phyloP scores from a whole-genome alignment of 2,113 vertebrate genomes.

The Atlantisia rogersi region DNA sequence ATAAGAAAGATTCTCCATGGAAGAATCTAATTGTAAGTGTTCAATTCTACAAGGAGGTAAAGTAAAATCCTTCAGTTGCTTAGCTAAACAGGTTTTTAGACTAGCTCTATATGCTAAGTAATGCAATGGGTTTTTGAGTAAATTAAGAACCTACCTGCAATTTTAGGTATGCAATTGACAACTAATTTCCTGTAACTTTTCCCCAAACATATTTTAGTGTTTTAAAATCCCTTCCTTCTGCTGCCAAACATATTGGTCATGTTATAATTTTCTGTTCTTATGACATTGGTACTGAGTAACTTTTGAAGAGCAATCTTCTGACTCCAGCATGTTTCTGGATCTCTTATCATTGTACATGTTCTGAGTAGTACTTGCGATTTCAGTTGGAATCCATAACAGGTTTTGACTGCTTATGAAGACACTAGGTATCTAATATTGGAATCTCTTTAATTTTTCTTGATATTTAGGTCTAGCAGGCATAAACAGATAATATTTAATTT shows the following conservation, averaged over 20 bases:
- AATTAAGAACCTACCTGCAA: not conserved
- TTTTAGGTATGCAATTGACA: not conserved
- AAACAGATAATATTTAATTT: not conserved
- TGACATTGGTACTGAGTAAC: not conserved
- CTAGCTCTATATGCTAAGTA: not conserved
- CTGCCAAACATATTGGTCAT: not conserved
- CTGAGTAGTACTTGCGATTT: not conserved
- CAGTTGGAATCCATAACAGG: accelerated
- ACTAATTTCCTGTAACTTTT: not conserved
- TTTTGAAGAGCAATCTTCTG: not conserved
- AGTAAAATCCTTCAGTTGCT: not conserved
- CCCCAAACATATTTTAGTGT: not conserved
- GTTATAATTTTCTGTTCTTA: not conserved
- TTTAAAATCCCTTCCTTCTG: not conserved
- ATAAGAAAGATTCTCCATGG: not conserved
- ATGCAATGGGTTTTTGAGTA: not conserved
- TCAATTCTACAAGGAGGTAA: not conserved
- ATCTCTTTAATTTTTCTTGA: not conserved
- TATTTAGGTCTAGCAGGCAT: not conserved
- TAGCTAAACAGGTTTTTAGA: not conserved
- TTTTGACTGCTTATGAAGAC: not conserved
- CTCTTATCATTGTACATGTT: not conserved
- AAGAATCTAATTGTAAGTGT: not conserved
- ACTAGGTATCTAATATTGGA: not conserved
- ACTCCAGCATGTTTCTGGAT: no score